phyloP scores from a whole-genome alignment of 1,140 invertebrate genomes.

The Myzus persicae region DNA sequence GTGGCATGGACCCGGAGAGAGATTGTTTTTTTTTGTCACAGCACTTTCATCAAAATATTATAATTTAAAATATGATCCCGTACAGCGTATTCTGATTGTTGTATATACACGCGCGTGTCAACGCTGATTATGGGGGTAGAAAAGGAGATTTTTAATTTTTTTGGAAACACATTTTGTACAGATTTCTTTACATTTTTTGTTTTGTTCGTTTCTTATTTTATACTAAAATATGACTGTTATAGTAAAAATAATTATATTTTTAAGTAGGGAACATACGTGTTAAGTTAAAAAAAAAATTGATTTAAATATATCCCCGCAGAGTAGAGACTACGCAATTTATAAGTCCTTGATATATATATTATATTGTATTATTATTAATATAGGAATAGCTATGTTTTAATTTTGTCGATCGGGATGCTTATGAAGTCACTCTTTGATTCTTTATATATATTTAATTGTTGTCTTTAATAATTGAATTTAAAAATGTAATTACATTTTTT shows the following conservation, averaged over 20 bases:
- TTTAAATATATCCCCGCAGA: neutral
- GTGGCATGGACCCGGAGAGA: neutral
- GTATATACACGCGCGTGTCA: neutral
- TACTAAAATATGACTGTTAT: neutral
- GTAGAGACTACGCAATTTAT: neutral
- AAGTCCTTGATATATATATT: neutral
- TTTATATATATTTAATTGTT: neutral
- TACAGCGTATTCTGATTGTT: neutral
- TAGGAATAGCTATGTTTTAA: neutral
- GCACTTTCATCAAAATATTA: neutral
- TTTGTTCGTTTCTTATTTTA: neutral
- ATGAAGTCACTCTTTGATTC: neutral
- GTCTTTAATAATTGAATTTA: neutral
- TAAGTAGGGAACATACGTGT: neutral
- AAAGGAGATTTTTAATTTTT: conserved; percentile 4
- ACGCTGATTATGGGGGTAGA: neutral
- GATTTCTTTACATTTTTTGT: neutral
- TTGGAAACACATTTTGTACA: neutral
- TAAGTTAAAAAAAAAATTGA: neutral
- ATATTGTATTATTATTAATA: neutral
- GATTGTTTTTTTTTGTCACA: neutral
- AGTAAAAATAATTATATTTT: neutral
- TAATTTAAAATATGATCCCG: neutral
- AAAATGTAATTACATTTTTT: neutral
- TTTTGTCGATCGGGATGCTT: neutral